Percentiles rank a stretch among this genome's conserved stretches.
These are phyloP conservation scores for Euborellia annulipes DNA, from an alignment of 1,140 invertebrate genomes.

Conservation along the genomic window DNA sequence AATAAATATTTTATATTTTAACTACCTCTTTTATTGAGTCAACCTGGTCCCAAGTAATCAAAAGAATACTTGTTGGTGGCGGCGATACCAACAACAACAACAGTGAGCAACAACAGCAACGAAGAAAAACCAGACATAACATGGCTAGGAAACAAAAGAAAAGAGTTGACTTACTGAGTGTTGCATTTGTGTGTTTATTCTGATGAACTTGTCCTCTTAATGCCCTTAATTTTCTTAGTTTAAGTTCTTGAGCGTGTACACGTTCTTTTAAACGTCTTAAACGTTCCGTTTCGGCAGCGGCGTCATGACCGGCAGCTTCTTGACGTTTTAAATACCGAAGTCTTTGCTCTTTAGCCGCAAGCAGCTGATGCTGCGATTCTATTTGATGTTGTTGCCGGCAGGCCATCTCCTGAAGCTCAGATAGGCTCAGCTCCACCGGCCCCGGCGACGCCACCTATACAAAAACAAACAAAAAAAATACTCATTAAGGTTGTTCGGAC, in stretches of 20 bases:
- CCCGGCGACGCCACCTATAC: conserved; percentile 66
- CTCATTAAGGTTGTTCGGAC: too few species aligned
- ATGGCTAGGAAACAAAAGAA: too few species aligned
- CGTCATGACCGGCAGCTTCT: conserved; percentile 65
- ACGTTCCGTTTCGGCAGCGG: conserved; percentile 74
- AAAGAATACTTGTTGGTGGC: too few species aligned
- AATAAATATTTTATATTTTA: too few species aligned
- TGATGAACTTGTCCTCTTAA: conserved; percentile 83
- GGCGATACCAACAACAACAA: too few species aligned
- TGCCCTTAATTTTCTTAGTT: conserved; percentile 74
- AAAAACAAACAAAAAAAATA: too few species aligned
- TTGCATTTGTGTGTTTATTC: conserved; percentile 76
- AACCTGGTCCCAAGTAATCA: too few species aligned
- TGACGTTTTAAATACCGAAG: conserved; percentile 87
- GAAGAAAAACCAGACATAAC: too few species aligned
- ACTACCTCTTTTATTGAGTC: too few species aligned
- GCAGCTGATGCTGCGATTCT: conserved; percentile 76
- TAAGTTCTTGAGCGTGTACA: conserved; percentile 85
- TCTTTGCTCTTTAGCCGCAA: conserved; percentile 82
- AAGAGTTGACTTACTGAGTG: conserved; percentile 89
- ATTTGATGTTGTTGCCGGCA: conserved; percentile 90
- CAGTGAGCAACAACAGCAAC: too few species aligned
- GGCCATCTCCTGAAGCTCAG: conserved; percentile 91
- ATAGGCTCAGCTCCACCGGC: conserved; percentile 62
- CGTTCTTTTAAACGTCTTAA: conserved; percentile 72